phyloP scores from a whole-genome alignment of 2,888 invertebrate genomes.

The Allolobophora icterica region DNA sequence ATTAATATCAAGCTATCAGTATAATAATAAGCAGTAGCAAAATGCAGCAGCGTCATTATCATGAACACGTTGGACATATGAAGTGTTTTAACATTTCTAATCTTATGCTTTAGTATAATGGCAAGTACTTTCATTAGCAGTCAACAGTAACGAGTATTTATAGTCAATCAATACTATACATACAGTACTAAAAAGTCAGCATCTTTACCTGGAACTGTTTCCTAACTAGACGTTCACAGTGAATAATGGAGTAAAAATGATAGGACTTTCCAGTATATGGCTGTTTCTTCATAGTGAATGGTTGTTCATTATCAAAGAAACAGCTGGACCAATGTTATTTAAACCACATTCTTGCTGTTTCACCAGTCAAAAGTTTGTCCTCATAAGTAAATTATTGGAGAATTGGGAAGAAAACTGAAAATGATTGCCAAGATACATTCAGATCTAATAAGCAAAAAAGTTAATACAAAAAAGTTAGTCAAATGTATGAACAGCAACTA shows the following conservation, averaged over 20 bases:
- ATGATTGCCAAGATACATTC: not conserved
- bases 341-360: not conserved
- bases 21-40: not conserved
- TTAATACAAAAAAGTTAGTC: not conserved
- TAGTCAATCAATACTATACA: not conserved
- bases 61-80: not conserved
- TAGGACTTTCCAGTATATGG: not conserved
- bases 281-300: not conserved
- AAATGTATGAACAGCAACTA: not conserved
- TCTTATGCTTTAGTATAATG: not conserved
- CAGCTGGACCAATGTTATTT: not conserved
- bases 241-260: not conserved
- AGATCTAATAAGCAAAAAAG: not conserved
- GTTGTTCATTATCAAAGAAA: not conserved
- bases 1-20: not conserved
- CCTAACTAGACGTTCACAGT: not conserved
- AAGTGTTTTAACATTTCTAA: not conserved
- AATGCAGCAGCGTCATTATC: slow-evolving; percentile 2
- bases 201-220: not conserved
- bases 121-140: not conserved
- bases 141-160: not conserved
- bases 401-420: not conserved
- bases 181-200: not conserved
- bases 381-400: not conserved
- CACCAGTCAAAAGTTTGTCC: not conserved